Evolutionary conservation across 2,888 invertebrate species (phyloP).

Genomic region (Plagiodera versicolora): DNA sequence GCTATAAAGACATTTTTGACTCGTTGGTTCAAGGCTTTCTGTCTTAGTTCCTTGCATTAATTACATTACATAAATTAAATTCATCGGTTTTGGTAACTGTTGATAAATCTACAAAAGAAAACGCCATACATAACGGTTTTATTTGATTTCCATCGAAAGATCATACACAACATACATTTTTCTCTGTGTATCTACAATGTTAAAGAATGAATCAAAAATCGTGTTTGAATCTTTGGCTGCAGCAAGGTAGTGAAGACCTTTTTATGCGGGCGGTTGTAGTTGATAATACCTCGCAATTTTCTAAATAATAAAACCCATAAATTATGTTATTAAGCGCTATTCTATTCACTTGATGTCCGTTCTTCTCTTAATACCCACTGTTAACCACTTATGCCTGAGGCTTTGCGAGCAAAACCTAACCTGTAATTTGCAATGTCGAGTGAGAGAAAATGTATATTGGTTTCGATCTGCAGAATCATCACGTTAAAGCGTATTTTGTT

Average conservation of each 20-base stretch:
- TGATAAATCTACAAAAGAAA: too few relatives aligned
- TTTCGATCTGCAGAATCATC: conserved; percentile 6
- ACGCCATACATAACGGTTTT: too few relatives aligned
- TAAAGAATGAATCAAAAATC: not conserved
- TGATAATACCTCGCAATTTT: conserved; percentile 11
- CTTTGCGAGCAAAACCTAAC: conserved; percentile 1
- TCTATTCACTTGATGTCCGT: conserved; percentile 12
- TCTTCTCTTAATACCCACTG: conserved; percentile 16
- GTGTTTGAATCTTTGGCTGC: not conserved
- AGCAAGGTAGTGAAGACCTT: not conserved
- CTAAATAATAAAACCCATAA: conserved; percentile 13
- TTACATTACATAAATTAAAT: too few relatives aligned
- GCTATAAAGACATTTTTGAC: too few relatives aligned
- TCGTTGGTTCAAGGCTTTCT: too few relatives aligned
- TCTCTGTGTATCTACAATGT: not conserved
- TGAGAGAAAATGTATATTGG: conserved; percentile 17
- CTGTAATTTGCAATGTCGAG: conserved; percentile 19
- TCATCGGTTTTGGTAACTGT: too few relatives aligned
- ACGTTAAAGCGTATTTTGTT: conserved; percentile 2
- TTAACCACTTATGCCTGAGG: conserved; percentile 8
- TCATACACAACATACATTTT: not conserved
- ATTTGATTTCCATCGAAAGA: too few relatives aligned
- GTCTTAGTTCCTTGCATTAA: too few relatives aligned
- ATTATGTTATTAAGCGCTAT: conserved; percentile 15
- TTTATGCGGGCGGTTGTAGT: not conserved